These are phyloP conservation scores for Hypercompe scribonia DNA, from an alignment of 2,888 invertebrate genomes.

Conservation along the genomic window DNA sequence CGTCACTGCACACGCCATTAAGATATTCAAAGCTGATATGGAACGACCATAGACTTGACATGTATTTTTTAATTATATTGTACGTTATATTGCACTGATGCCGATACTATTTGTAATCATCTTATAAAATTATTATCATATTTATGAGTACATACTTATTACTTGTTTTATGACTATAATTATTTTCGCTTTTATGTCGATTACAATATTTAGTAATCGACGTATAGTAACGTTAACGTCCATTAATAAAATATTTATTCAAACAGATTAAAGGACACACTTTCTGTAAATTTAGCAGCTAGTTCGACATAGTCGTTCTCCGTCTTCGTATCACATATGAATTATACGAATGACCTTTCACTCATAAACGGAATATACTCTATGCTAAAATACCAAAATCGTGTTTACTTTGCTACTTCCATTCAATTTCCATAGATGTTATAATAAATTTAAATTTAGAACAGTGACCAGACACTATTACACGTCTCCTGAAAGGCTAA, in stretches of 20 bases:
- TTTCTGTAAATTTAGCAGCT: too few relatives aligned
- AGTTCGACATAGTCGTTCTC: too few relatives aligned
- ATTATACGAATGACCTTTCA: too few relatives aligned
- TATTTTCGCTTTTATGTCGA: constrained; percentile 49
- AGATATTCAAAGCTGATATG: constrained; percentile 73
- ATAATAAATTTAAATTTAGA: not conserved
- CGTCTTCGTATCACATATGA: too few relatives aligned
- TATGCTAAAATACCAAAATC: not conserved
- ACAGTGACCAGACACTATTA: not conserved
- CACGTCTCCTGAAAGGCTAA: not conserved
- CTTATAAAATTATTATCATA: constrained; percentile 56
- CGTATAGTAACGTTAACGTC: not conserved
- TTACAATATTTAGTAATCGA: constrained; percentile 16
- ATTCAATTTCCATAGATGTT: not conserved
- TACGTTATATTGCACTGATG: constrained; percentile 47
- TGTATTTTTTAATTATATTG: constrained; percentile 66
- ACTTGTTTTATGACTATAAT: constrained; percentile 44
- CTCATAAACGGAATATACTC: not conserved
- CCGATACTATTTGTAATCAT: constrained; percentile 47
- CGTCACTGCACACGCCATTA: constrained; percentile 75
- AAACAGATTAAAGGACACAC: too few relatives aligned
- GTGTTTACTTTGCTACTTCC: not conserved
- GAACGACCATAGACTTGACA: constrained; percentile 61
- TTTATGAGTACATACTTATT: constrained; percentile 50
- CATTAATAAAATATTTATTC: not conserved